Conservation (phyloP, 2,888 invertebrate genomes). For the Alloplasta piceator region DNA sequence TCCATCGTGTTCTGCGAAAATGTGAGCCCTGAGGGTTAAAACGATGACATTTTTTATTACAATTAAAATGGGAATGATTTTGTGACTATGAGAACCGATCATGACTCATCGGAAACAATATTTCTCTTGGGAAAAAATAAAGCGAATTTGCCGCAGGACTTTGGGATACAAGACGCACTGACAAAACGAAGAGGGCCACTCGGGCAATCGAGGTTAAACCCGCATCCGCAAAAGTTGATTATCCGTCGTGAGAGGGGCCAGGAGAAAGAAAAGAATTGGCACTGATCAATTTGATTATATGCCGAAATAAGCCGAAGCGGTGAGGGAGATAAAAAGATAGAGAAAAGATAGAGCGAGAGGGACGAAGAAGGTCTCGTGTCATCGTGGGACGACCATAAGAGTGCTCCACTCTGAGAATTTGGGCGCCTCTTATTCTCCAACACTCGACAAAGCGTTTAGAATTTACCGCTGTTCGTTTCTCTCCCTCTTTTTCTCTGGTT, state of each 20-base stretch:
- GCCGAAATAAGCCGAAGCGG: constrained; percentile 51
- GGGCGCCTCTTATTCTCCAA: background rate
- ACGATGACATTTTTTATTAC: too few relatives aligned
- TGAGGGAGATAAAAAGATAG: constrained; percentile 15
- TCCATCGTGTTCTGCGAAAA: too few relatives aligned
- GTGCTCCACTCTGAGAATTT: constrained; percentile 2
- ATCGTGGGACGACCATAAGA: constrained; percentile 36
- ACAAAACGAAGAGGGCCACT: constrained; percentile 39
- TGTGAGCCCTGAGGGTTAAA: too few relatives aligned
- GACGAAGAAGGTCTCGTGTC: constrained; percentile 29
- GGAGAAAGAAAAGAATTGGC: constrained; percentile 52
- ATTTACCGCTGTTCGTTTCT: constrained; percentile 4
- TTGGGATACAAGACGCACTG: background rate
- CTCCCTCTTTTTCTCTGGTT: constrained; percentile 24
- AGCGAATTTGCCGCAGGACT: too few relatives aligned
- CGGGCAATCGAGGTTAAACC: constrained; percentile 37
- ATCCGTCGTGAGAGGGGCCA: constrained; percentile 52
- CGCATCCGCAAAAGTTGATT: constrained; percentile 67
- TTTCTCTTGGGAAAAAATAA: too few relatives aligned
- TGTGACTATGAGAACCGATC: too few relatives aligned
- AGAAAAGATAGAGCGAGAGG: constrained; percentile 25
- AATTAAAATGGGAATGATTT: too few relatives aligned
- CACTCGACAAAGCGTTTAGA: constrained; percentile 22
- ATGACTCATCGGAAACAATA: too few relatives aligned
- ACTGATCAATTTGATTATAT: constrained; percentile 63